Evolutionary conservation across 2,797 vertebrate genomes (phyloP), one percentile per base, ranked within the genome.

Genomic region (Centropyge bicolor): DNA sequence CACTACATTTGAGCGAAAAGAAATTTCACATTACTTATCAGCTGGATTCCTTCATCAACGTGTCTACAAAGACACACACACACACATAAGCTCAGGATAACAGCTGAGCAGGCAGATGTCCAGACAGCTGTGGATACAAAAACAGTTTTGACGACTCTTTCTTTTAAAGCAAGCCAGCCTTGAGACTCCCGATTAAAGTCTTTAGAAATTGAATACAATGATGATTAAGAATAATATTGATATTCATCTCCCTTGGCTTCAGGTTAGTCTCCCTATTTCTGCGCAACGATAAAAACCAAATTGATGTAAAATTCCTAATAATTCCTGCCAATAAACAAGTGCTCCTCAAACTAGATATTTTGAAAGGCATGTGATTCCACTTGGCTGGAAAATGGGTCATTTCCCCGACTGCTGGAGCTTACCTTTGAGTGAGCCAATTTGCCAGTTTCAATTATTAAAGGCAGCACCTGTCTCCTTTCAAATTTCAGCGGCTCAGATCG

Each of bases 381-480:
- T 87, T 82, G 70, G 85, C 71, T 78, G 45, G 52, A 83, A 91
- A 93, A 82, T 90, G 83, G 83, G 85, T 87, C 73, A 88, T 87
- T 87, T 90, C 84, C 76, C 73, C 78, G 67, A 80, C 71, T 31
- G 74, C 80, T 80, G 24, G 17, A 55, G 64, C 80, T 86, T 83
- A 86, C 68, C 84, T 89, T 77, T 83, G 87, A 91, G 61, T 78
- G 75, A 86, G 92, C 85, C 86, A 92, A 92, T 92, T 93, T 91
- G 80, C 76, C 86, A 41, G 45, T 82, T 90, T 93, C 79, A 94
- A 93, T 93, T 91, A 92, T 91, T 89, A 83, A 92, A 86, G 76
- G 74, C 76, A 80, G 81, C 85, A 91, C 86, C 91, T 91, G 90
- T 86, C 87, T 88, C 81, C 72, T 85, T 91, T 92, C 67, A 89